Base-by-base conservation (phyloP, 2,888 invertebrate genomes). In the Stratiomys singularior region DNA sequence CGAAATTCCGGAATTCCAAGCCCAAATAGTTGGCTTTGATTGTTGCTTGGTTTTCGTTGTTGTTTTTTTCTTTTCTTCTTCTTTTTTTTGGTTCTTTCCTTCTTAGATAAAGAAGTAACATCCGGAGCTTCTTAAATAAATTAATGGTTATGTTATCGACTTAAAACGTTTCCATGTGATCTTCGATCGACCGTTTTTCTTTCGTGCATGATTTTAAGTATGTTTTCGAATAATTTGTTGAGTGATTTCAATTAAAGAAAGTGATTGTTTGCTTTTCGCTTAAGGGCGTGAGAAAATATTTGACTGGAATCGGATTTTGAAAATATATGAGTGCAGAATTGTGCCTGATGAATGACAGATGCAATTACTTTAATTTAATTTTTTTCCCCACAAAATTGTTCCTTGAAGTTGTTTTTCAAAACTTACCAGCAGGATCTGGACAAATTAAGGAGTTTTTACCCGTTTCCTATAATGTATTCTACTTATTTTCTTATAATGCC, bases 71-170 rank as follows among this genome's bases (percentile, higher is more conserved):
- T 66, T 66, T 28, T 11, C 3, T 37, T 37, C 9, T 37, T 3
- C 4, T 52, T 52, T 52, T 52, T 52, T 15, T 52, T 3, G 4
- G 4, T 52, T 52, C 15, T 52, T 15, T 52, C 15, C n/a, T 13
- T 66, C 37, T 66, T 37, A 7, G 18, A 37, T 37, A 66, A 66
- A 66, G 66, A 66, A 66, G 66, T 37, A 15, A 66, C 66, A 66
- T 66, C 66, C 66, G 66, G 66, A 15, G 18, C 66, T 28, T 63
- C 63, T 66, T 66, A 66, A 52, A 27, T 66, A 66, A 66, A 66
- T 66, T 66, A 66, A 66, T 66, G 66, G 37, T 18, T 15, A 66
- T 66, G 30, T 66, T 30, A 66, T 66, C 66, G 30, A 5, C 2
- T 30, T 28, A n/a, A 37, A 66, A 66, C 11, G 52, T 52, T 52